These are phyloP conservation scores for Drosophila mulleri DNA, from an alignment of 2,888 invertebrate species.

Conservation along the genomic window DNA sequence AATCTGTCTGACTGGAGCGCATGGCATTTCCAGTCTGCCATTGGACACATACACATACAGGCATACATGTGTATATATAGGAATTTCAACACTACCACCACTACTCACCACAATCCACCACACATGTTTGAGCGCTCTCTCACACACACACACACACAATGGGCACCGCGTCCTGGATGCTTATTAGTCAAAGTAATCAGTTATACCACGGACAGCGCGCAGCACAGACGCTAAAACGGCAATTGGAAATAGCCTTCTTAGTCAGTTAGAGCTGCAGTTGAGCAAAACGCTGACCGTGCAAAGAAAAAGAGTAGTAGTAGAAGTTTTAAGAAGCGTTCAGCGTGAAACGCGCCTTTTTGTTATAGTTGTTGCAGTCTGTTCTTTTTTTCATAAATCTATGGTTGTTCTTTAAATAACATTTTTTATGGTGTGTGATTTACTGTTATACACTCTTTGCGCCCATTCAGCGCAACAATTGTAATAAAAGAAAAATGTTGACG, in stretches of 20 bases:
- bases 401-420: slow-evolving; percentile 16
- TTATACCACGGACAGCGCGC: slow-evolving; percentile 67
- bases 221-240: slow-evolving; percentile 45
- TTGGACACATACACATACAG: background rate
- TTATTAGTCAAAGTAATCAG: slow-evolving; percentile 56
- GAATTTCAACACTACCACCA: slow-evolving; percentile 57
- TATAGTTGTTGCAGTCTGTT: background rate
- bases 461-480: slow-evolving; percentile 54
- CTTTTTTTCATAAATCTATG: background rate
- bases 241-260: slow-evolving; percentile 1
- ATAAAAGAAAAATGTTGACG: slow-evolving; percentile 47
- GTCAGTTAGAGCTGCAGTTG: slow-evolving; percentile 34
- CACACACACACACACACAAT: background rate
- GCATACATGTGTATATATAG: slow-evolving; percentile 31
- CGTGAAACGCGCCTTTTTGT: slow-evolving; percentile 13
- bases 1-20: slow-evolving; percentile 27
- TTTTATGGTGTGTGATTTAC: slow-evolving; percentile 33
- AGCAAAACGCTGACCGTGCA: slow-evolving; percentile 38
- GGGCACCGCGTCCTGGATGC: slow-evolving; percentile 50
- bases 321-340: slow-evolving; percentile 2
- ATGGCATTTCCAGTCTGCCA: slow-evolving; percentile 45
- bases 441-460: slow-evolving; percentile 20
- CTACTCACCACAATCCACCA: slow-evolving; percentile 27
- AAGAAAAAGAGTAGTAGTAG: slow-evolving; percentile 5
- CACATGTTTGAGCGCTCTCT: slow-evolving; percentile 14